Conservation (phyloP, 2,888 invertebrate species). For the Diogma glabrata region DNA sequence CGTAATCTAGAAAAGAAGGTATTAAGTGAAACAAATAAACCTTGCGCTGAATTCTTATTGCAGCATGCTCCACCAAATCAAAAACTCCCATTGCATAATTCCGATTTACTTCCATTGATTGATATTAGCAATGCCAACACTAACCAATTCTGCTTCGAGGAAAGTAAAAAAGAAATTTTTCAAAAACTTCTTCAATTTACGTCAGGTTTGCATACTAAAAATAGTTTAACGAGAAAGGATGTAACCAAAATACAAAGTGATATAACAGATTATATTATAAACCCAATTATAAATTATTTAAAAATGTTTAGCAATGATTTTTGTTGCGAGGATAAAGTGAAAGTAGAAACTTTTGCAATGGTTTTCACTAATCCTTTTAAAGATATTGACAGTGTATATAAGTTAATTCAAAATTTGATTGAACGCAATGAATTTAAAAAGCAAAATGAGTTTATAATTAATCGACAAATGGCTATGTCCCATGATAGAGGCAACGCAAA, state of each 20-base stretch:
- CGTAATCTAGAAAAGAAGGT: not conserved
- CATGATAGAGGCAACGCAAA: not conserved
- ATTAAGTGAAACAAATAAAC: not conserved
- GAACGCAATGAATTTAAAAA: not conserved
- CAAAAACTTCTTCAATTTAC: conserved; percentile 5
- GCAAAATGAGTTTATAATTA: conserved; percentile 4
- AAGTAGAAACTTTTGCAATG: not conserved
- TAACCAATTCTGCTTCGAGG: not conserved
- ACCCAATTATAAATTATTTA: not conserved
- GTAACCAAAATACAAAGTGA: not conserved
- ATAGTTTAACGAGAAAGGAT: conserved; percentile 9
- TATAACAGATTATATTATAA: conserved; percentile 6
- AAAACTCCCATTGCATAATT: not conserved
- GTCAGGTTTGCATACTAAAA: conserved; percentile 4
- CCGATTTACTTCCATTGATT: not conserved
- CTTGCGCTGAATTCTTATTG: not conserved
- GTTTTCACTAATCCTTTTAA: conserved; percentile 5
- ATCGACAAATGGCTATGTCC: conserved; percentile 1
- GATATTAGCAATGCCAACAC: not conserved
- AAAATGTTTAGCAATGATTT: not conserved
- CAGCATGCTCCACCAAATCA: not conserved
- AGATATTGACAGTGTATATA: not conserved
- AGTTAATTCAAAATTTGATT: conserved; percentile 4
- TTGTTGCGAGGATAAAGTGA: not conserved
- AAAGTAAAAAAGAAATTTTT: conserved; percentile 7